These are phyloP conservation scores for Neodiprion lecontei DNA, from an alignment of 1,140 invertebrate species.

Conservation along the genomic window DNA sequence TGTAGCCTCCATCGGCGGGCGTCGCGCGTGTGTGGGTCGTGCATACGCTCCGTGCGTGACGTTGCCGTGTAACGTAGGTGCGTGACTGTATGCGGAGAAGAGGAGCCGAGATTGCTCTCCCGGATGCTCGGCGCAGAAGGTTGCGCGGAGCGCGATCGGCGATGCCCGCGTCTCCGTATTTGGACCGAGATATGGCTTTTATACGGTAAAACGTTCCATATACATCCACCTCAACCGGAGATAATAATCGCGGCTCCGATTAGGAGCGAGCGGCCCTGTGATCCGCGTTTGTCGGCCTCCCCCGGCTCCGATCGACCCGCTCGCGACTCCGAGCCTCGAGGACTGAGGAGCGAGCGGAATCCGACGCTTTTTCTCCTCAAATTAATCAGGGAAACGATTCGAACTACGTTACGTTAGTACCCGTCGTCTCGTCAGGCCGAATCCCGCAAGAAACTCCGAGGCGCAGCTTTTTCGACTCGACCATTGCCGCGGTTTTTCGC, in stretches of 20 bases:
- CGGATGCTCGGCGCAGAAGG: not conserved
- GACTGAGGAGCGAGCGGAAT: not conserved
- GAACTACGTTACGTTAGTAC: not conserved
- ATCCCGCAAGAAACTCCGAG: too few relatives aligned
- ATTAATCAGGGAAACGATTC: conserved; percentile 7
- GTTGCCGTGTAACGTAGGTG: not conserved
- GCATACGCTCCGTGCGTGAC: not conserved
- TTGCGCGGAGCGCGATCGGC: not conserved
- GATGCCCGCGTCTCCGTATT: conserved; percentile 29
- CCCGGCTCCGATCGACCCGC: not conserved
- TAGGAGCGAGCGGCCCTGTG: conserved; percentile 8
- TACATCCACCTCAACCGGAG: conserved; percentile 10
- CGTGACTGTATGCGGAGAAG: conserved; percentile 21
- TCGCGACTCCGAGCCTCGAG: not conserved
- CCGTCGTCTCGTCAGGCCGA: too few relatives aligned
- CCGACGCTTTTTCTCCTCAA: not conserved
- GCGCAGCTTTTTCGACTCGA: too few relatives aligned
- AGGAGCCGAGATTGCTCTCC: not conserved
- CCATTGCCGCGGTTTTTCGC: too few relatives aligned
- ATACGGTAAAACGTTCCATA: conserved; percentile 19
- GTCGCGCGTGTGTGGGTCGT: not conserved
- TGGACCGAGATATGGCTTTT: conserved; percentile 29
- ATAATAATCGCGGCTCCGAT: conserved; percentile 20
- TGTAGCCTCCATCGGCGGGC: conserved; percentile 45
- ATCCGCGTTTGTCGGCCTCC: conserved; percentile 5